A percentile compares a stretch with the other conserved stretches of the same genome.
These are phyloP conservation scores for Botia almorhae DNA, from an alignment of 2,797 vertebrate genomes.

Conservation along the genomic window DNA sequence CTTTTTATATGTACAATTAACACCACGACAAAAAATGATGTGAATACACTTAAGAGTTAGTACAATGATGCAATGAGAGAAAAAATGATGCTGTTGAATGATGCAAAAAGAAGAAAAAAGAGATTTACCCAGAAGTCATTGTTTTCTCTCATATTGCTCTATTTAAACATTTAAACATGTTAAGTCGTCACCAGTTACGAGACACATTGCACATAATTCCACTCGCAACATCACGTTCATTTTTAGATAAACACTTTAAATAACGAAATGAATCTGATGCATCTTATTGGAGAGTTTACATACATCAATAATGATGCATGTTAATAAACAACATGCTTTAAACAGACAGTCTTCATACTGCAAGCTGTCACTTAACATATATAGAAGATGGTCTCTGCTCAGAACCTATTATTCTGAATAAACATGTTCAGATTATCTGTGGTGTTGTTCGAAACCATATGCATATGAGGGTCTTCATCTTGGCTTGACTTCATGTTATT, in stretches of 20 bases:
- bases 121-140: background rate
- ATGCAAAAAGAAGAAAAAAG: background rate
- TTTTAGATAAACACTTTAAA: background rate
- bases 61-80: background rate
- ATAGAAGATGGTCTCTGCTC: background rate
- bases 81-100: background rate
- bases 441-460: conserved; percentile 8
- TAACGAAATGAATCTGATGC: background rate
- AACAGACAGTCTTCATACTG: background rate
- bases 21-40: background rate
- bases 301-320: no score
- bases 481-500: conserved; percentile 23
- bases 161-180: no score
- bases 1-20: no score
- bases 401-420: conserved; percentile 8
- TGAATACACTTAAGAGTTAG: background rate
- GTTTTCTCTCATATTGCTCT: no score
- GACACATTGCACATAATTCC: no score
- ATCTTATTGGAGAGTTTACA: background rate
- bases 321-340: background rate
- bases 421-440: background rate
- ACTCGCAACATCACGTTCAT: no score
- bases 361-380: background rate
- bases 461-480: no score
- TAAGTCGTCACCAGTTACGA: no score